Evolutionary conservation across 2,113 vertebrate species (phyloP).

Genomic region (Sphaerodactylus townsendi): DNA sequence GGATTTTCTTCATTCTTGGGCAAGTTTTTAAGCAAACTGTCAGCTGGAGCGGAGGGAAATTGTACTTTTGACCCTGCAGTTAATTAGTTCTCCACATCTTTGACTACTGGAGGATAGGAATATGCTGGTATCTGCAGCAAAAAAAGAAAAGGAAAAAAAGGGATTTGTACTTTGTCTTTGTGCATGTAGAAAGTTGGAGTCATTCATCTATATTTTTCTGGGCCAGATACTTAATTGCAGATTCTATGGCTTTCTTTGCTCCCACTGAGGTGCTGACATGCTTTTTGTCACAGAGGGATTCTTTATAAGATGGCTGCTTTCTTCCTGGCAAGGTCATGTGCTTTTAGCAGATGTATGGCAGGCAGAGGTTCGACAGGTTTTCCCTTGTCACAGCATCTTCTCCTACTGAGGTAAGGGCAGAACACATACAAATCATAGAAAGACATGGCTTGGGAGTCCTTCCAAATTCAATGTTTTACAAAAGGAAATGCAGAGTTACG

Average conservation of each 20-base stretch:
- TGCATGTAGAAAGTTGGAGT: neutral
- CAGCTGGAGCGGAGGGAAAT: neutral
- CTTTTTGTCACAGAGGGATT: neutral
- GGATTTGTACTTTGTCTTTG: neutral
- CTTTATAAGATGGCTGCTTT: neutral
- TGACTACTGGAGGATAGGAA: neutral
- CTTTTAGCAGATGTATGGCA: neutral
- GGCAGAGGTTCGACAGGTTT: neutral
- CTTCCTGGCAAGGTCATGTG: neutral
- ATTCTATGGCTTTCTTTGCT: neutral
- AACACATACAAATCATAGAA: neutral
- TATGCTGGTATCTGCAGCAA: neutral
- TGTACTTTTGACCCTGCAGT: neutral
- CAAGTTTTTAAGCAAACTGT: constrained; percentile 16
- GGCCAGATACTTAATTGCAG: neutral
- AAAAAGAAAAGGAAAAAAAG: too few relatives aligned
- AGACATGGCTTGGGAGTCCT: neutral
- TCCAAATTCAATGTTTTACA: neutral
- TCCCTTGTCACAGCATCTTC: too few relatives aligned
- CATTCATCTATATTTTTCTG: neutral
- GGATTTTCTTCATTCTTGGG: neutral
- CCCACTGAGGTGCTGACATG: neutral
- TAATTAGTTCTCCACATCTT: constrained; percentile 21
- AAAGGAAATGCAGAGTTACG: neutral
- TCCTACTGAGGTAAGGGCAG: neutral